Conservation (phyloP, 2,797 vertebrate genomes). For the Rhadinocentrus ornatus region DNA sequence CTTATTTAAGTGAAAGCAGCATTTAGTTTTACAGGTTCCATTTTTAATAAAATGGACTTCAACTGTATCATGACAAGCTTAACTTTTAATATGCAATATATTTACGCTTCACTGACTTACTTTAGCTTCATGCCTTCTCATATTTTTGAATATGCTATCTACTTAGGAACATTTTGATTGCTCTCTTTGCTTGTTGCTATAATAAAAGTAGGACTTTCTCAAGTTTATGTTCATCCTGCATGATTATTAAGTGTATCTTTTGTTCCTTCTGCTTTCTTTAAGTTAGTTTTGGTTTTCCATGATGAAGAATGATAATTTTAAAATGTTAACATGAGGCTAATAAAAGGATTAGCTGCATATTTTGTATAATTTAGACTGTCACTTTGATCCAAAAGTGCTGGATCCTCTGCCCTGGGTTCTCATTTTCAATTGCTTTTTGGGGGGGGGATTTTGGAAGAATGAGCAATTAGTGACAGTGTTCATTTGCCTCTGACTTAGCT, state of each 20-base stretch:
- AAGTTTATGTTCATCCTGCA: slow-evolving; percentile 65
- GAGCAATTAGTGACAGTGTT: slow-evolving; percentile 14
- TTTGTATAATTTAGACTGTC: slow-evolving; percentile 20
- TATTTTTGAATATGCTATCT: slow-evolving; percentile 37
- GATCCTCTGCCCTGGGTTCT: slow-evolving; percentile 21
- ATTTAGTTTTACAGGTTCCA: slow-evolving; percentile 13
- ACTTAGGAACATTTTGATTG: slow-evolving; percentile 30
- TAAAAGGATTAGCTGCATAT: slow-evolving; percentile 1
- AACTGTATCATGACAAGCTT: slow-evolving; percentile 14
- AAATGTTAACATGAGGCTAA: slow-evolving; percentile 23
- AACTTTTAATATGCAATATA: slow-evolving; percentile 21
- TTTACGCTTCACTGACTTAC: slow-evolving; percentile 32
- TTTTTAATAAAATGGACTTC: slow-evolving; percentile 25
- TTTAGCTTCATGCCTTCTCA: slow-evolving; percentile 37
- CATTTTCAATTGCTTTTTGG: slow-evolving; percentile 20
- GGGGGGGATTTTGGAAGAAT: slow-evolving; percentile 32
- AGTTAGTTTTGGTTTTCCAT: slow-evolving; percentile 45
- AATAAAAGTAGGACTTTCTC: slow-evolving; percentile 44
- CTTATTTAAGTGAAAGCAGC: slow-evolving; percentile 22
- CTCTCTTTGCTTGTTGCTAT: slow-evolving; percentile 56
- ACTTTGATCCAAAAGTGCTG: slow-evolving; percentile 13
- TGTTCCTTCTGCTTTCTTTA: slow-evolving; percentile 37
- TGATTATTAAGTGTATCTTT: slow-evolving; percentile 55
- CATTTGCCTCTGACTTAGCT: slow-evolving; percentile 14
- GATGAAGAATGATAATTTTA: slow-evolving; percentile 9